Evolutionary conservation across 2,113 vertebrate genomes (phyloP), one percentile per base, ranked within the genome.

Genomic region (Isurus oxyrinchus): DNA sequence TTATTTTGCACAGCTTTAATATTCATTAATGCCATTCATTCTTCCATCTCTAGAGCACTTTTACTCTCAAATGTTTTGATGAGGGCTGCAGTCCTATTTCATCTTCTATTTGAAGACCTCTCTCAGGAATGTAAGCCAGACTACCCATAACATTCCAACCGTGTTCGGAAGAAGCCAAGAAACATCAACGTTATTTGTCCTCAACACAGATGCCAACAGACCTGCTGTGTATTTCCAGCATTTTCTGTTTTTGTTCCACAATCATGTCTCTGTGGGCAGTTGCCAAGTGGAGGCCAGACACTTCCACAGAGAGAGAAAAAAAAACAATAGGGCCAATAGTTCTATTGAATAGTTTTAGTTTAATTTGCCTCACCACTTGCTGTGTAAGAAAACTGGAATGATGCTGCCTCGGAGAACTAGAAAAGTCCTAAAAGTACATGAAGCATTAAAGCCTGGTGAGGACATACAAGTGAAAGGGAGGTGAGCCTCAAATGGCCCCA

Each of bases 291-390:
- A 91, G 31, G 27, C 88, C 31, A 91, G 88, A n/a, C 53, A 91
- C 88, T 91, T 35, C 13, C 53, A 55, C 88, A 91, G 55, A 91
- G 55, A 91, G 27, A 59, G 88, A 59, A 59, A 35, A 90, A n/a
- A n/a, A 91, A 91, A 91, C 55, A 91, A 91, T 84, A 84, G 40
- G n/a, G 81, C 40, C 88, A 91, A 91, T 55, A 35, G 27, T 59
- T 91, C 57, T 59, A 59, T 19, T 59, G 88, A 57, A 59, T 14
- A 35, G 88, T 61, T 59, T 59, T 91, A 59, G 55, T 59, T 91
- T 16, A 91, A 59, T 16, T 91, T 59, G 88, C 57, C 55, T 91
- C 55, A 19, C 35, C 21, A 16, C 81, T 86, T 86, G 6, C 84
- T 87, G 84, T 35, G 13, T 76, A 76, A 35, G 14, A 91, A 35